A percentile compares a stretch with the other conserved stretches of the same genome.
Conservation (phyloP, 2,113 vertebrate species). For the Eulacestoma nigropectus region DNA sequence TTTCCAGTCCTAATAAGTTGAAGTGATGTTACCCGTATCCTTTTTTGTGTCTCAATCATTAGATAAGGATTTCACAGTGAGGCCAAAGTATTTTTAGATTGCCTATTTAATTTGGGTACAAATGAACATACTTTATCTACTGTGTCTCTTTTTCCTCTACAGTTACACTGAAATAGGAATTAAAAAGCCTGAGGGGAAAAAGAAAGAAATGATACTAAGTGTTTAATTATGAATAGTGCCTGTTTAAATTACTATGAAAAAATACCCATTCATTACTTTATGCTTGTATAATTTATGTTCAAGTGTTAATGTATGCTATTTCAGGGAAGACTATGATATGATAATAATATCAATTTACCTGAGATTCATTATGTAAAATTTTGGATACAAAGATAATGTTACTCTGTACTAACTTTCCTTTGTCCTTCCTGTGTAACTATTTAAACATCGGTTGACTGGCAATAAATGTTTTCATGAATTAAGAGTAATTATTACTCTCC, state of each 20-base stretch:
- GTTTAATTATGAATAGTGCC: background rate
- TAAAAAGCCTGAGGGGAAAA: conserved; percentile 72
- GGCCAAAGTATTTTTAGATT: background rate
- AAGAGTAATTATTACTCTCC: background rate
- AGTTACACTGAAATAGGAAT: conserved; percentile 73
- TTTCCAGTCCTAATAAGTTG: background rate
- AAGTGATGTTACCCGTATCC: background rate
- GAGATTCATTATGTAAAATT: background rate
- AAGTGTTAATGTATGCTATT: background rate
- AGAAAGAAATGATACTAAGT: conserved; percentile 66
- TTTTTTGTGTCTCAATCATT: background rate
- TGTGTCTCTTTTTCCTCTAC: background rate
- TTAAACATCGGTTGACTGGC: background rate
- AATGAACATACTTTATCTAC: background rate
- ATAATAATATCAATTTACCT: background rate
- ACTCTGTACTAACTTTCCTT: background rate
- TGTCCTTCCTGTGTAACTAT: background rate
- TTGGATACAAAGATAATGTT: background rate
- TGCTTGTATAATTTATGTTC: background rate
- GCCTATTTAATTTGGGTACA: background rate
- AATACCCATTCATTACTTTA: background rate
- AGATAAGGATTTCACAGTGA: background rate
- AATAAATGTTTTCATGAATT: background rate
- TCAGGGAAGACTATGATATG: background rate
- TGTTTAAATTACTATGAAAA: background rate